These are phyloP conservation scores for Hypomesus transpacificus DNA, from an alignment of 2,113 vertebrate species.

Conservation along the genomic window DNA sequence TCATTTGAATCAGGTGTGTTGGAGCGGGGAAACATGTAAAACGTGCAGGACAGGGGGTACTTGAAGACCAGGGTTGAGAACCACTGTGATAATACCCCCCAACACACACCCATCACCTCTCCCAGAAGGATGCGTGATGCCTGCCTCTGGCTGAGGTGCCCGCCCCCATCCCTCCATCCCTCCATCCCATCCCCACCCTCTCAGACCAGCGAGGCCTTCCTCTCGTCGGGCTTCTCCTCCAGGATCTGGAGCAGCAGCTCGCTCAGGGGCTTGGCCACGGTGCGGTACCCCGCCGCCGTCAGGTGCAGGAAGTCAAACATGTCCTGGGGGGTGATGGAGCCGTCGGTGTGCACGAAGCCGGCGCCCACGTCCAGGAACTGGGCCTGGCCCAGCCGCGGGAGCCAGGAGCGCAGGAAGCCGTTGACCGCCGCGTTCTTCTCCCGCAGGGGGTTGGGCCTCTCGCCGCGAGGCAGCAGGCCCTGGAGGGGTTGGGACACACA, in stretches of 20 bases:
- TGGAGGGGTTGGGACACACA: slow-evolving; percentile 44
- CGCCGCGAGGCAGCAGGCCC: slow-evolving; percentile 92
- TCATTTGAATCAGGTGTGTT: too few species aligned
- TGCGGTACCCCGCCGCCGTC: slow-evolving; percentile 84
- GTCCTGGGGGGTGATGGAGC: slow-evolving; percentile 87
- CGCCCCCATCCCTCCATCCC: too few species aligned
- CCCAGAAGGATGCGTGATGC: slow-evolving; percentile 28
- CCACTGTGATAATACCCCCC: too few species aligned
- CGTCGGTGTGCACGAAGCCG: slow-evolving; percentile 91
- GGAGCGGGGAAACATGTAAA: too few species aligned
- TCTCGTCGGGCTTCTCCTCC: slow-evolving; percentile 94
- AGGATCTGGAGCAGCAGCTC: slow-evolving; percentile 97
- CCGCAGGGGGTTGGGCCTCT: slow-evolving; percentile 89
- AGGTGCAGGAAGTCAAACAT: slow-evolving; percentile 99
- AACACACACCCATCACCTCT: not conserved
- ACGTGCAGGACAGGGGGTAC: too few species aligned
- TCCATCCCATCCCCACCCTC: too few species aligned
- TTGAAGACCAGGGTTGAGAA: too few species aligned
- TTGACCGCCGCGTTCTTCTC: slow-evolving; percentile 92
- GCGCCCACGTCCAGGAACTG: slow-evolving; percentile 85
- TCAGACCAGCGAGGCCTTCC: slow-evolving; percentile 88
- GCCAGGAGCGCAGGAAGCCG: slow-evolving; percentile 76
- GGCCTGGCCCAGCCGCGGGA: slow-evolving; percentile 80
- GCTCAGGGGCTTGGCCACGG: slow-evolving; percentile 86
- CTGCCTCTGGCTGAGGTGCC: slow-evolving; percentile 33